These are phyloP conservation scores for Carassius gibelio DNA, from an alignment of 2,113 vertebrate genomes.

Conservation along the genomic window DNA sequence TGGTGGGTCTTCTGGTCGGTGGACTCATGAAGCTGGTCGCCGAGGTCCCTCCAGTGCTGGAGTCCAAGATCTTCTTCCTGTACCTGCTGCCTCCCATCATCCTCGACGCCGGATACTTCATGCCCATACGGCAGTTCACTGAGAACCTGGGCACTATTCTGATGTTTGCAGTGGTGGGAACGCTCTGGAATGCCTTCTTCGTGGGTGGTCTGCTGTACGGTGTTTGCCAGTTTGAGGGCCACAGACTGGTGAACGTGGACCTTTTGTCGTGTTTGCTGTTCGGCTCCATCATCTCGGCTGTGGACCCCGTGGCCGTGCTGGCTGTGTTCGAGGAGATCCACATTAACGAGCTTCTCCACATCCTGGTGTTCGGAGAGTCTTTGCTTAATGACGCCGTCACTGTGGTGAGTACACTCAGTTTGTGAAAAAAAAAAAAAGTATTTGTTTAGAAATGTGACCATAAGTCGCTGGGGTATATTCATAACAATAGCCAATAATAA, in stretches of 20 bases:
- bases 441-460: no score
- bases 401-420: constrained; percentile 77
- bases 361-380: constrained; percentile 96
- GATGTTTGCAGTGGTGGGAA: constrained; percentile 95
- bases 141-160: constrained; percentile 98
- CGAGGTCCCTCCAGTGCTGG: constrained; percentile 82
- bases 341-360: constrained; percentile 96
- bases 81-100: constrained; percentile 96
- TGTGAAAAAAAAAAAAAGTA: no score
- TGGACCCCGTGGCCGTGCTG: constrained; percentile 95
- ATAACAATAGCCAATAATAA: no score
- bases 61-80: constrained; percentile 87
- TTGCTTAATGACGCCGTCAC: constrained; percentile 97
- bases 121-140: constrained; percentile 92
- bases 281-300: constrained; percentile 91
- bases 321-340: constrained; percentile 99
- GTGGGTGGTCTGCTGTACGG: constrained; percentile 86
- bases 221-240: constrained; percentile 82
- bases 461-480: no score
- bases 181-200: constrained; percentile 96
- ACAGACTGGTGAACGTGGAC: constrained; percentile 70
- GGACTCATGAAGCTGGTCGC: constrained; percentile 89
- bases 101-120: constrained; percentile 96
- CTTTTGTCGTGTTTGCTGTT: constrained; percentile 94
- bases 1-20: constrained; percentile 91